A percentile compares a stretch with the other conserved stretches of the same genome.
phyloP scores from a whole-genome alignment of 2,888 invertebrate genomes.

The Masnerella sp. region DNA sequence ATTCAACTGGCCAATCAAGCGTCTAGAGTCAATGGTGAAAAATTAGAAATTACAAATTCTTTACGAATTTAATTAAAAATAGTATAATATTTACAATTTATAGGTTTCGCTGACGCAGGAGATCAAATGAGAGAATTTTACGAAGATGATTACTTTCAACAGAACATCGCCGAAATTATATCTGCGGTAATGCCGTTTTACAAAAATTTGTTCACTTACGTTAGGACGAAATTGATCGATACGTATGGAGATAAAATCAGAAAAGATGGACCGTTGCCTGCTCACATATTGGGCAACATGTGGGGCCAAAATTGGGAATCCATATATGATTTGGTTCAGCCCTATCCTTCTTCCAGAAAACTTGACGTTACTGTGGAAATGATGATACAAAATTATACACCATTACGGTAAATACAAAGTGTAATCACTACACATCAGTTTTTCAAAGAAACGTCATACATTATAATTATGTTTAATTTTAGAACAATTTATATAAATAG shows the following conservation, averaged over 20 bases:
- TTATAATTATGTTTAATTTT: too few relatives aligned
- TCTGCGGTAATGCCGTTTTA: constrained; percentile 82
- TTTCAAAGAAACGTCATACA: too few relatives aligned
- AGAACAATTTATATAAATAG: too few relatives aligned
- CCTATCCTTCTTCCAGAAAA: constrained; percentile 84
- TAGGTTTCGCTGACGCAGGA: constrained; percentile 88
- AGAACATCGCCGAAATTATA: constrained; percentile 79
- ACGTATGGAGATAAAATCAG: constrained; percentile 82
- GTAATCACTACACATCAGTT: too few relatives aligned
- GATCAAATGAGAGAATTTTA: constrained; percentile 88
- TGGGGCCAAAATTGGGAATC: constrained; percentile 92
- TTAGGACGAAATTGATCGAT: constrained; percentile 83
- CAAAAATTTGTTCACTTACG: constrained; percentile 90
- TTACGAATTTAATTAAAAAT: background rate
- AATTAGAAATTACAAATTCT: constrained; percentile 1
- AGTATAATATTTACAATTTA: too few relatives aligned
- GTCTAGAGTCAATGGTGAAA: constrained; percentile 84
- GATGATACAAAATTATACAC: constrained; percentile 86
- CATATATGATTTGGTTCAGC: constrained; percentile 85
- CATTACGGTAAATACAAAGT: constrained; percentile 80
- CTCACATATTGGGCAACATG: constrained; percentile 90
- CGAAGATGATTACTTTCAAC: constrained; percentile 84
- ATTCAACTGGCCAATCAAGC: constrained; percentile 89
- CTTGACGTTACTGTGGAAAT: constrained; percentile 89
- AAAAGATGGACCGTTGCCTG: constrained; percentile 88